Evolutionary conservation across 2,888 invertebrate species (phyloP).

Genomic region (Polia nebulosa): DNA sequence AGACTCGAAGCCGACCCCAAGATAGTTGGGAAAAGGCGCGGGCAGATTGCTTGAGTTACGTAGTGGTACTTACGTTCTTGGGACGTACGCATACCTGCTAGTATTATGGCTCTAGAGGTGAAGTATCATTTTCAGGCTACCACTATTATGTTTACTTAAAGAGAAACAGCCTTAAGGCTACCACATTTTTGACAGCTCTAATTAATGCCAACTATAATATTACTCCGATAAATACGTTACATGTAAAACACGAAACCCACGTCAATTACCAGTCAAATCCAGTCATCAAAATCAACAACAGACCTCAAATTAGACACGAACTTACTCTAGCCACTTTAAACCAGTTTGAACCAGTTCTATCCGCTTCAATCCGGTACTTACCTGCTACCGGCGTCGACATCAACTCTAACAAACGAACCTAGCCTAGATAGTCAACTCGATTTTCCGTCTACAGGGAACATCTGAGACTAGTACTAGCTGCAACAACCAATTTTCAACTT

Average conservation of each 20-base stretch:
- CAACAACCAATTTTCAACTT: constrained; percentile 40
- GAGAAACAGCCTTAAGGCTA: no score
- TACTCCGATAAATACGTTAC: neutral
- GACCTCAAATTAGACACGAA: constrained; percentile 56
- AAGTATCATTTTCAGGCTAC: neutral
- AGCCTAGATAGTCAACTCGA: constrained; percentile 63
- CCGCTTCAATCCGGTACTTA: constrained; percentile 55
- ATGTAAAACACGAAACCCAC: neutral
- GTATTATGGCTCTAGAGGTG: no score
- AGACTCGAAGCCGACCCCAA: no score
- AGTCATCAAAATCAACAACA: constrained; percentile 36
- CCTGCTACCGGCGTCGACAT: constrained; percentile 51
- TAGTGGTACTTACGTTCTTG: no score
- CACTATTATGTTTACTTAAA: neutral
- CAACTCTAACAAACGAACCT: constrained; percentile 61
- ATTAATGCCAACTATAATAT: neutral
- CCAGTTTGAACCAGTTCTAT: constrained; percentile 54
- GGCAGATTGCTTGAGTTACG: no score
- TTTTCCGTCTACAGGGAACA: constrained; percentile 47
- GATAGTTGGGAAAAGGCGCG: no score
- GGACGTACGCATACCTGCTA: no score
- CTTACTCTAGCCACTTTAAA: constrained; percentile 50
- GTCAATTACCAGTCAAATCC: constrained; percentile 45
- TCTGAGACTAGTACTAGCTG: constrained; percentile 28
- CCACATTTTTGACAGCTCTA: neutral